These are phyloP conservation scores for Tolypeutes matacus DNA, from an alignment of 2,797 vertebrate genomes.

Conservation along the genomic window DNA sequence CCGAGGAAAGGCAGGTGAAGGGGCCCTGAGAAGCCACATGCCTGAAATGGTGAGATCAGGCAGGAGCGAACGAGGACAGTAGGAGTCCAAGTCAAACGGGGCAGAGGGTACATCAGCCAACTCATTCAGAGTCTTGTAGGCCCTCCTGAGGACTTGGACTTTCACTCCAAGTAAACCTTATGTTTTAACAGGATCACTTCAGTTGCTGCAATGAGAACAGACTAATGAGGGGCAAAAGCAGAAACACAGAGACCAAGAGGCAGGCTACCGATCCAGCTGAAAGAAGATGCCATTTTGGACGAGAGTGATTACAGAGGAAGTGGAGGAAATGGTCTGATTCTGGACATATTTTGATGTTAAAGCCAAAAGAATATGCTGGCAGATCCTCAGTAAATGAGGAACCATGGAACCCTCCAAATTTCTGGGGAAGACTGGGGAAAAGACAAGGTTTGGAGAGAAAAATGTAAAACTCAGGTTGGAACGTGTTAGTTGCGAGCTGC, in stretches of 20 bases:
- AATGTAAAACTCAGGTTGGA: not conserved
- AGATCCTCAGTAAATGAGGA: not conserved
- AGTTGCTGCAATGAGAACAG: not conserved
- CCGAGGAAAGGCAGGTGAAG: not conserved
- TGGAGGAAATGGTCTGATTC: not conserved
- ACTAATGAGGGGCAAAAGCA: not conserved
- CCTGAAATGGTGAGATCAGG: not conserved
- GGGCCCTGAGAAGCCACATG: accelerated
- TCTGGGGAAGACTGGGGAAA: not conserved
- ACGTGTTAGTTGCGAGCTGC: not conserved
- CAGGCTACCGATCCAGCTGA: not conserved
- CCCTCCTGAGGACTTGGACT: not conserved
- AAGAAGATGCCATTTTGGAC: not conserved
- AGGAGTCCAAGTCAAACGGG: not conserved
- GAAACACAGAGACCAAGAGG: not conserved
- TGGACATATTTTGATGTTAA: not conserved
- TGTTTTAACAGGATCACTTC: not conserved
- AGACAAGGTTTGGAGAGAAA: too few relatives aligned
- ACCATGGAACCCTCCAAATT: not conserved
- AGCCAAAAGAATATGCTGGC: not conserved
- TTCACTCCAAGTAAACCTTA: not conserved
- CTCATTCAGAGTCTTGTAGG: not conserved
- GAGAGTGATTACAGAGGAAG: not conserved
- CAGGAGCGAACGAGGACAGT: not conserved
- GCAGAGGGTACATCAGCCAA: too few relatives aligned